Conservation (phyloP, 64 coral and sea anemone genomes). For the Pocillopora verrucosa region DNA sequence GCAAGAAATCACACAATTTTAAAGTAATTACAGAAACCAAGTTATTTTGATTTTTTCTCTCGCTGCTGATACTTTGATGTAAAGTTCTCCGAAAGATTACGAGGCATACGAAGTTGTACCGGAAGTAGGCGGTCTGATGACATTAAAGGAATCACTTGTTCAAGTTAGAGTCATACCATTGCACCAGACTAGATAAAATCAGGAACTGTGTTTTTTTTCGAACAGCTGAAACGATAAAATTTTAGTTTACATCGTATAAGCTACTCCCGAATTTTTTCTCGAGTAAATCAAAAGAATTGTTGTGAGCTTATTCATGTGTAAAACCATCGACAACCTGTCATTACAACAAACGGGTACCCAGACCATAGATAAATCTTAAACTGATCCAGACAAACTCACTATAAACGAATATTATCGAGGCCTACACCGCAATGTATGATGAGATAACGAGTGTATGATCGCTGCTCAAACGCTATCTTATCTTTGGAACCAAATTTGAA, state of each 20-base stretch:
- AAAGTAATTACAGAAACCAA: no score
- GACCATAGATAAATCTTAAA: background rate
- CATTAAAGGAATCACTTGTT: background rate
- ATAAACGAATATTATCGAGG: background rate
- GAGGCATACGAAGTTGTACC: background rate
- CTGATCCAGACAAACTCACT: background rate
- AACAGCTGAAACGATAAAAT: no score
- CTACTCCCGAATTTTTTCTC: background rate
- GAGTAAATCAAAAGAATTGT: background rate
- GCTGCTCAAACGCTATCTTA: no score
- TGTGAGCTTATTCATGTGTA: background rate
- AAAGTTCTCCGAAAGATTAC: background rate
- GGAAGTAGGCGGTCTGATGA: background rate
- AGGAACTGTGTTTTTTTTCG: no score
- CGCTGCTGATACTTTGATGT: background rate
- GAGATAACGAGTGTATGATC: no score
- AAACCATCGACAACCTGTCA: constrained; percentile 43
- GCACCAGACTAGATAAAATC: no score
- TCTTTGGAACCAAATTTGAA: no score
- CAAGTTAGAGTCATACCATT: background rate
- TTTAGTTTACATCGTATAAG: background rate
- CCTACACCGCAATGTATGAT: background rate
- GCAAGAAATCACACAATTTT: no score
- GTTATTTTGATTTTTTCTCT: background rate
- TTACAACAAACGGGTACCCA: constrained; percentile 33